Evolutionary conservation across 2,888 invertebrate genomes (phyloP).

Genomic region (Rhabditoides inermis): DNA sequence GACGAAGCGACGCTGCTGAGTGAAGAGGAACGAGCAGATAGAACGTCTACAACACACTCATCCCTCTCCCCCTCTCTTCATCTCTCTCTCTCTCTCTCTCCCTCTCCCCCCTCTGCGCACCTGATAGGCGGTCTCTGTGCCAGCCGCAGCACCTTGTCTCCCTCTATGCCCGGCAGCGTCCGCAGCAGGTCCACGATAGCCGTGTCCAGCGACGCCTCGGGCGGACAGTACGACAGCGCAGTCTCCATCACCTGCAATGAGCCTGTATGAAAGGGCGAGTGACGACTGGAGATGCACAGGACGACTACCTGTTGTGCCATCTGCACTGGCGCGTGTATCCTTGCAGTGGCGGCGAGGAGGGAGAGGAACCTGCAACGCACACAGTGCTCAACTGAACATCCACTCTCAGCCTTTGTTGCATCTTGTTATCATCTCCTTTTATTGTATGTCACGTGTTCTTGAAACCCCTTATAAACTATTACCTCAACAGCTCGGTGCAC

Average conservation of each 20-base stretch:
- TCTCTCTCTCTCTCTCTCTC: neutral
- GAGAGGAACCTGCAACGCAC: neutral
- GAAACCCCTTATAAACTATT: too few relatives aligned
- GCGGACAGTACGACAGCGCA: slow-evolving; percentile 1
- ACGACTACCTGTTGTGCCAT: neutral
- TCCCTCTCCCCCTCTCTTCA: too few relatives aligned
- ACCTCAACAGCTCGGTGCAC: neutral
- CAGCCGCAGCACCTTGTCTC: slow-evolving; percentile 18
- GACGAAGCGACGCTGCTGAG: slow-evolving; percentile 14
- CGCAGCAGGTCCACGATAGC: slow-evolving; percentile 16
- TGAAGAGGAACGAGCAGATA: slow-evolving; percentile 25
- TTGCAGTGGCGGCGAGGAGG: neutral
- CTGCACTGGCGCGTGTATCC: neutral
- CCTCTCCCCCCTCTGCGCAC: neutral
- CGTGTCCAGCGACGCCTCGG: slow-evolving; percentile 7
- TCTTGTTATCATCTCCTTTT: too few relatives aligned
- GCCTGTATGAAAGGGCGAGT: too few relatives aligned
- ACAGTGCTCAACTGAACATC: too few relatives aligned
- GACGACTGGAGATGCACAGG: neutral
- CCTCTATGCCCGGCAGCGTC: slow-evolving; percentile 10
- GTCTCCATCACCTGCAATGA: slow-evolving; percentile 10
- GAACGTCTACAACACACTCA: too few relatives aligned
- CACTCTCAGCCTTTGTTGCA: too few relatives aligned
- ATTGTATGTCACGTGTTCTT: too few relatives aligned
- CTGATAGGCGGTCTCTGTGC: slow-evolving; percentile 11